Conservation (phyloP, 2,113 vertebrate genomes). For the Astur gentilis region DNA sequence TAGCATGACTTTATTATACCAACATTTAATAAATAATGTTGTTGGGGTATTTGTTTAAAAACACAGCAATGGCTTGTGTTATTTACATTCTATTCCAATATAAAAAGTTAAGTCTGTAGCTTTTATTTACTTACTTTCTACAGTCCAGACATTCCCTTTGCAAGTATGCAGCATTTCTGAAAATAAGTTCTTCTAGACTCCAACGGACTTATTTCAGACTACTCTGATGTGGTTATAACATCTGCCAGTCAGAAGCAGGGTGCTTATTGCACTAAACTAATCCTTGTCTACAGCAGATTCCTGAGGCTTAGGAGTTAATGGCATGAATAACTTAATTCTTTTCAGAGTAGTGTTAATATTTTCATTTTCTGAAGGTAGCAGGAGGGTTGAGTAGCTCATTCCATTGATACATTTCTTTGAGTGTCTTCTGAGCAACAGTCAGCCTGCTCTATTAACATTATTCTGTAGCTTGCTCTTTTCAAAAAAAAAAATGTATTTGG, state of each 20-base stretch:
- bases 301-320: constrained; percentile 15
- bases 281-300: neutral
- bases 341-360: neutral
- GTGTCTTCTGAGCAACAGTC: neutral
- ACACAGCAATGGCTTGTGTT: neutral
- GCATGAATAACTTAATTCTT: constrained; percentile 2
- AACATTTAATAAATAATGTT: neutral
- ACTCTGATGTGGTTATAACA: constrained; percentile 1
- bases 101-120: neutral
- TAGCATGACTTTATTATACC: neutral
- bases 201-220: neutral
- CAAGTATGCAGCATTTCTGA: neutral
- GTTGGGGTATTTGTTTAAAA: neutral
- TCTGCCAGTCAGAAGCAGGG: neutral
- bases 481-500: neutral
- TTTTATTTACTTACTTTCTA: neutral
- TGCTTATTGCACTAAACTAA: neutral
- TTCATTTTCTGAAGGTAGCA: neutral
- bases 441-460: neutral
- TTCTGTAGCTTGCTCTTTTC: neutral
- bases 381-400: neutral
- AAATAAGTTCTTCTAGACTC: neutral
- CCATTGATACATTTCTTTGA: neutral
- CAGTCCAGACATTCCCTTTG: neutral
- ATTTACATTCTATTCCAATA: neutral